Percentiles rank a stretch among this genome's conserved stretches.
Conservation (phyloP, 2,888 invertebrate species). For the Parasteatoda lunata region DNA sequence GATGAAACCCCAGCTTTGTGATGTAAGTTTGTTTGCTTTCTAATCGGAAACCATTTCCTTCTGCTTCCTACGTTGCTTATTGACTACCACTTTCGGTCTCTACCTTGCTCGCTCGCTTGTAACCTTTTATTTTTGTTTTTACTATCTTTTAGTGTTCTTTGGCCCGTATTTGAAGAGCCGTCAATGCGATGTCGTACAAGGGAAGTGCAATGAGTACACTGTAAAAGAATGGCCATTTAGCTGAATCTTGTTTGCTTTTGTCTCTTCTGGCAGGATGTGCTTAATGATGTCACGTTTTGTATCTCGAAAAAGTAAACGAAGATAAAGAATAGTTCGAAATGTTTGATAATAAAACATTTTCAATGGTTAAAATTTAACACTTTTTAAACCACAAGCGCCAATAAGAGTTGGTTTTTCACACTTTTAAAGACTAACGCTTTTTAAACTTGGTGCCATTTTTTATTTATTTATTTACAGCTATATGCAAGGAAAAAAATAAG, state of each 20-base stretch:
- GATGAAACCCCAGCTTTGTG: slow-evolving; percentile 8
- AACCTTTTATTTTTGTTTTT: neutral
- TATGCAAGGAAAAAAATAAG: too few species aligned
- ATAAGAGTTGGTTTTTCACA: too few species aligned
- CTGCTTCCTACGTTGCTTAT: slow-evolving; percentile 4
- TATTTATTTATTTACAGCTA: too few species aligned
- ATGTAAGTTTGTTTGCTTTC: slow-evolving; percentile 44
- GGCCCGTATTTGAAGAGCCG: slow-evolving; percentile 9
- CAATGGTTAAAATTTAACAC: too few species aligned
- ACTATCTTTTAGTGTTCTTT: slow-evolving; percentile 6
- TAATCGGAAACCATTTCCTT: slow-evolving; percentile 44
- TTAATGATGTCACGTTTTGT: too few species aligned
- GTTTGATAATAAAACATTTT: too few species aligned
- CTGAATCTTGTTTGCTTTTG: neutral
- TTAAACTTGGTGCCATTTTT: too few species aligned
- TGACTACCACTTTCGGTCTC: neutral
- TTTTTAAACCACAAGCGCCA: too few species aligned
- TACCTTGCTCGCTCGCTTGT: neutral
- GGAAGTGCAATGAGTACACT: neutral
- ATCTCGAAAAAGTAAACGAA: too few species aligned
- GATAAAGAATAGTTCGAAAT: too few species aligned
- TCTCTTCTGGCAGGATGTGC: too few species aligned
- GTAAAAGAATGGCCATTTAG: neutral
- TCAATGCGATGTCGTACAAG: neutral
- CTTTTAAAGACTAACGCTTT: too few species aligned